Percentiles rank a stretch among this genome's conserved stretches.
phyloP scores from a whole-genome alignment of 1,140 invertebrate genomes.

The Aleiodes sp. region DNA sequence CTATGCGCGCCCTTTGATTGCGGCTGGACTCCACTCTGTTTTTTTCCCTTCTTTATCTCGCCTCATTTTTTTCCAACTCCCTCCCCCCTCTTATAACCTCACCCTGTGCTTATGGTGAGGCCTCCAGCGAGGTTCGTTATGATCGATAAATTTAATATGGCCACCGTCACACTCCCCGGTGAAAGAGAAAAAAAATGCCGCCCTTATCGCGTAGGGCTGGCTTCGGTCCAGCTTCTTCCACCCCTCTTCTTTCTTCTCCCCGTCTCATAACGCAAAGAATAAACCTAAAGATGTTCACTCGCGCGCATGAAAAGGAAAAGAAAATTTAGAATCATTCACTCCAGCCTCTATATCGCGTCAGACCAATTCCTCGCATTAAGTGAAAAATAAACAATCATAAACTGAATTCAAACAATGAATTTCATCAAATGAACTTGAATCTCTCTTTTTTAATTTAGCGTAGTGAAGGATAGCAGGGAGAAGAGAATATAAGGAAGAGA shows the following conservation, averaged over 20 bases:
- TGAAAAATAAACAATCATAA: too few relatives aligned
- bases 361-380: not conserved
- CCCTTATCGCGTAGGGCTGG: conserved; percentile 35
- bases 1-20: conserved; percentile 49
- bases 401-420: not conserved
- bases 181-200: conserved; percentile 26
- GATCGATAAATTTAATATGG: conserved; percentile 57
- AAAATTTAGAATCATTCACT: conserved; percentile 26
- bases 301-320: conserved; percentile 5
- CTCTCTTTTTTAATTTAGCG: too few relatives aligned
- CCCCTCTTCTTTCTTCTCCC: not conserved
- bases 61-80: conserved; percentile 21
- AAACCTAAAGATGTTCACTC: conserved; percentile 11
- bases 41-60: conserved; percentile 33
- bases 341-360: not conserved
- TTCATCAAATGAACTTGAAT: not conserved
- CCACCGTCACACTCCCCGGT: conserved; percentile 34
- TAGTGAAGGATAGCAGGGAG: not conserved
- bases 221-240: conserved; percentile 30
- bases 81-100: conserved; percentile 10
- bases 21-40: conserved; percentile 42
- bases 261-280: conserved; percentile 24
- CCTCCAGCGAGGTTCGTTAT: conserved; percentile 47
- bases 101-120: not conserved
- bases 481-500: conserved; percentile 3